Percentiles rank a stretch among this genome's conserved stretches.
These are phyloP conservation scores for Neodiprion virginianus DNA, from an alignment of 1,140 invertebrate genomes.

Conservation along the genomic window DNA sequence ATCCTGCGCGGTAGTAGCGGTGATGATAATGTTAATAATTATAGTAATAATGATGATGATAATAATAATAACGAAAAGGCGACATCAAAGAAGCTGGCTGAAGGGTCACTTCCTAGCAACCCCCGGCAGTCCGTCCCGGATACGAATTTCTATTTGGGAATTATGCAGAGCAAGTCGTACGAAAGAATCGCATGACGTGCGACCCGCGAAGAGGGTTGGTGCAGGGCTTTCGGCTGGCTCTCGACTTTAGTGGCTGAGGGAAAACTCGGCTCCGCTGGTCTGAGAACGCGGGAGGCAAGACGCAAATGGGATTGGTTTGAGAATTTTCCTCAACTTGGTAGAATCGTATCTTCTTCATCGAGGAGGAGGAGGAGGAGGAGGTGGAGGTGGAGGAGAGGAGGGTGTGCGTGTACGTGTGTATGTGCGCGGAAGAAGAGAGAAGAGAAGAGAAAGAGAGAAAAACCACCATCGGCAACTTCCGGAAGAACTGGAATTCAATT, in stretches of 20 bases:
- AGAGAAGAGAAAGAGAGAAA: no score
- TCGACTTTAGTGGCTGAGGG: neutral
- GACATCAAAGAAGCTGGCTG: no score
- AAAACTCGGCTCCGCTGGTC: conserved; percentile 21
- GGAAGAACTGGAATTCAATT: conserved; percentile 2
- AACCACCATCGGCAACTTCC: neutral
- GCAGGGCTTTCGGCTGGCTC: neutral
- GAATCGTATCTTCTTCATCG: neutral
- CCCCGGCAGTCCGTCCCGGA: neutral
- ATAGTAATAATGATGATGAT: no score
- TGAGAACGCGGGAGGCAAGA: conserved; percentile 23
- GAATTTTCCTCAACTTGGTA: conserved; percentile 35
- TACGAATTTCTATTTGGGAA: neutral
- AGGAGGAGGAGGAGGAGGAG: neutral
- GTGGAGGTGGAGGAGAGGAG: no score
- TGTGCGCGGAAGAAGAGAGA: no score
- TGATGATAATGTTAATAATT: no score
- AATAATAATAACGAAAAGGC: no score
- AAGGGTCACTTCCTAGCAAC: neutral
- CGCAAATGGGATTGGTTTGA: conserved; percentile 50
- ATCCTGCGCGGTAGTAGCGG: no score
- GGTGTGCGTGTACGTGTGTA: no score
- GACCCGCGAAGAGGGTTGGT: neutral
- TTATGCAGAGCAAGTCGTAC: neutral
- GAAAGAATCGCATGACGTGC: neutral